Evolutionary conservation across 2,888 invertebrate genomes (phyloP).

Genomic region (Oegoconia quadripuncta): DNA sequence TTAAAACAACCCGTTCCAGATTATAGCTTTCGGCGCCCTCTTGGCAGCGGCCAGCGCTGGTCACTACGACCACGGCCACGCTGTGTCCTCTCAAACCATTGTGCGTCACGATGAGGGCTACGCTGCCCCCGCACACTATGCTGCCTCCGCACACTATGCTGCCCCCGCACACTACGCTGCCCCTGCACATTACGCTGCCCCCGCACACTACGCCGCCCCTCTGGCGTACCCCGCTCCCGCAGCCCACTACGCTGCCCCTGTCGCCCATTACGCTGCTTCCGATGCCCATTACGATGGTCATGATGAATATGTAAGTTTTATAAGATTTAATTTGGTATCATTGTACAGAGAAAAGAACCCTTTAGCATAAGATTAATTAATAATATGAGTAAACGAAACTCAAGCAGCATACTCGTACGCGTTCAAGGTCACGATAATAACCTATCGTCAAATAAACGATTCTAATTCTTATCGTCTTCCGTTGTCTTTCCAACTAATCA

Average conservation of each 20-base stretch:
- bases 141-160: constrained; percentile 22
- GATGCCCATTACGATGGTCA: constrained; percentile 40
- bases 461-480: too few species aligned
- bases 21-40: constrained; percentile 56
- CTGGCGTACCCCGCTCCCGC: constrained; percentile 40
- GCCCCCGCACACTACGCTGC: background rate
- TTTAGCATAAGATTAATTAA: too few species aligned
- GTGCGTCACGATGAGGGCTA: constrained; percentile 50
- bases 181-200: constrained; percentile 25
- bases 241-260: constrained; percentile 29
- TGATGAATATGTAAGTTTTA: constrained; percentile 40
- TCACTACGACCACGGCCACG: constrained; percentile 50
- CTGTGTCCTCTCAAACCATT: constrained; percentile 56
- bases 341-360: too few species aligned
- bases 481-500: too few species aligned
- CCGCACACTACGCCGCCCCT: constrained; percentile 33
- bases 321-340: too few species aligned
- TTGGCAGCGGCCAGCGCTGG: constrained; percentile 71
- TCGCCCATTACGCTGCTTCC: constrained; percentile 28
- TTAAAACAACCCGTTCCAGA: constrained; percentile 36
- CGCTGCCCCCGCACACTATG: constrained; percentile 29
- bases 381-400: too few species aligned
- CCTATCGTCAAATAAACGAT: too few species aligned
- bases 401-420: too few species aligned
- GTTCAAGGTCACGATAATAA: too few species aligned